Base-by-base conservation (phyloP, 2,797 vertebrate species). In the Lemur catta region DNA sequence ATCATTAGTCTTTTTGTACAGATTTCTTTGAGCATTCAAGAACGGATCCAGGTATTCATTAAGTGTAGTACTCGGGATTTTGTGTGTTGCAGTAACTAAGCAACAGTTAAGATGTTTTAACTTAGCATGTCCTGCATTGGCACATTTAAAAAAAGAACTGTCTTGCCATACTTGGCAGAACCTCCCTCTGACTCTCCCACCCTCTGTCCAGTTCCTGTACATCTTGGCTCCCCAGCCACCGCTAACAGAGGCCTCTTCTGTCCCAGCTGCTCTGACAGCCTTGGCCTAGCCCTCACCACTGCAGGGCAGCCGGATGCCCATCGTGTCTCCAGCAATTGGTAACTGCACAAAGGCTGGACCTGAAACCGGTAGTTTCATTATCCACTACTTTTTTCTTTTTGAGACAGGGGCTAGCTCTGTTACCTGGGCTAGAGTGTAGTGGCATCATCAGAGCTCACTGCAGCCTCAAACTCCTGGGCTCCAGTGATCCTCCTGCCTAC, bases 111-210 rank as follows among this genome's bases (percentile, higher is more conserved):
- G 75, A 38, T 61, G 50, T 81, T 89, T 91, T 81, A 86, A 91
- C n/a, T 84, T 84, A 46, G 69, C 93, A 50, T 55, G 67, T 93
- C 92, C 84, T 94, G 67, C 59, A 69, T 7, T 33, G 67, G 76
- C 57, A 91, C 84, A 50, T 69, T 93, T 89, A 78, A 94, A 94
- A 59, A 87, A 93, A 76, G 88, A 91, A 57, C 89, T 67, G 78
- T 67, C 30, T 20, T 5, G 52, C 67, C 78, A 43, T 24, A 43
- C 57, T 76, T 80, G 94, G 94, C 92, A 91, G 72, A 65, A 65
- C 15, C 12, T 82, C 78, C 28, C 43, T 52, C 7, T 13, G 61
- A n/a, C 76, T 84, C 41, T 75, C 71, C 69, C 71, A 28, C 76
- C 26, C 41, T 41, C 72, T 30, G 41, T 79, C 46, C 38, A 55